phyloP scores from a whole-genome alignment of 2,888 invertebrate genomes.

The Myopa testacea region DNA sequence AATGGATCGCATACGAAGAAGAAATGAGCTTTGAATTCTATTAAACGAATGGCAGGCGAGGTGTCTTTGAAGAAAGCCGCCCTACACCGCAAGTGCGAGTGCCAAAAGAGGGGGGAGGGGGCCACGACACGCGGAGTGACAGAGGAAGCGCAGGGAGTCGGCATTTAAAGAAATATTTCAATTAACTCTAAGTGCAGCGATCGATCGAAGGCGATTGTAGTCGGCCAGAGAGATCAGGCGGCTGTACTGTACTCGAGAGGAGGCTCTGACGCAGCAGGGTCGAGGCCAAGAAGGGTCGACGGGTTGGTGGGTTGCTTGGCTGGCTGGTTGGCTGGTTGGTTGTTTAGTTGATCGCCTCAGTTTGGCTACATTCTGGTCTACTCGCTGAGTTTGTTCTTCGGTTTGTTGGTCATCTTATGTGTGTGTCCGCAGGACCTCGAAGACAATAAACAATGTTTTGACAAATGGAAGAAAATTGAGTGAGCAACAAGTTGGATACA shows the following conservation, averaged over 20 bases:
- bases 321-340: conserved; percentile 40
- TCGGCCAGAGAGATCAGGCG: conserved; percentile 2
- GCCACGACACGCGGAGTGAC: neutral
- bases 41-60: conserved; percentile 61
- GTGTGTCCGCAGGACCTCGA: conserved; percentile 48
- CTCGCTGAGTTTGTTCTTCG: neutral
- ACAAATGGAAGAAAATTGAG: conserved; percentile 67
- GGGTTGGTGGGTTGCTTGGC: conserved; percentile 41
- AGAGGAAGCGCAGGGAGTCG: conserved; percentile 23
- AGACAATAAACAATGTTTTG: conserved; percentile 66
- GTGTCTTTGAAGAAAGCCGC: conserved; percentile 59
- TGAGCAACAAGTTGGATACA: conserved; percentile 44
- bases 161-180: conserved; percentile 61
- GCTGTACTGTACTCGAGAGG: conserved; percentile 40
- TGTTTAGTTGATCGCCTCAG: conserved; percentile 1
- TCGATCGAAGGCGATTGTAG: conserved; percentile 25
- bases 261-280: conserved; percentile 44
- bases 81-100: conserved; percentile 40
- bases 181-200: conserved; percentile 56
- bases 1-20: conserved; percentile 66
- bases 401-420: conserved; percentile 41
- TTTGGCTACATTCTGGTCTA: neutral
- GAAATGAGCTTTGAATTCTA: conserved; percentile 66
- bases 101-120: neutral
- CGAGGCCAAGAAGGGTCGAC: neutral